Base-by-base conservation (phyloP, 2,888 invertebrate genomes). In the Nymphalis polychloros region DNA sequence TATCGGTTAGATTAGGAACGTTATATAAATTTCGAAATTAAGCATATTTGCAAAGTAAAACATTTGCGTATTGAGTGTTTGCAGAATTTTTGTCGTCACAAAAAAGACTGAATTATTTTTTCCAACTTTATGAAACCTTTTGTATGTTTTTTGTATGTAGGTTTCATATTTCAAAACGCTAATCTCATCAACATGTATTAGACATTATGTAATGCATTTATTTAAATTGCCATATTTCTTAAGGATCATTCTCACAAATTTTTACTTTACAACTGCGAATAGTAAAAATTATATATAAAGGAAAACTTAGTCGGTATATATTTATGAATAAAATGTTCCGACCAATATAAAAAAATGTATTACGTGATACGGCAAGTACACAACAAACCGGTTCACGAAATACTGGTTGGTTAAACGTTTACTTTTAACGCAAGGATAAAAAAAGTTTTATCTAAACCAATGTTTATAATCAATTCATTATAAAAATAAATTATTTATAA, bases 361-460 rank as follows among this genome's bases (percentile, higher is more conserved):
- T 53, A 66, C 47, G 65, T 31, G 60, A 66, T 23, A 23, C 52
- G 16, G 27, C 60, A 50, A 17, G 31, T 66, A 53, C 47, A 17
- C 46, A 27, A 31, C 47, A 53, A 66, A 66, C 65, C 65, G 60
- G 65, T 66, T 66, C 65, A 60, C 20, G 47, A 31, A 48, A 60
- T 60, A 60, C 65, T 66, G 60, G 65, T 60, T 66, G 65, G 65
- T 60, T 53, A 31, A 60, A 16, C 6, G 8, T 19, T 8, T 10
- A 8, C 7, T 50, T 50, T 5, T 49, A n/a, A n/a, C 8, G 49
- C n/a, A 8, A 19, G 8, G n/a, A 50, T 19, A 19, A 50, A 19
- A 50, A 50, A 50, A 20, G 3, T 50, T n/a, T 50, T 50, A 50
- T 50, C 50, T 50, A 19, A 50, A 20, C 50, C 50, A 20, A 50